Base-by-base conservation (phyloP, 2,888 invertebrate species). In the Macrosiphum euphorbiae region DNA sequence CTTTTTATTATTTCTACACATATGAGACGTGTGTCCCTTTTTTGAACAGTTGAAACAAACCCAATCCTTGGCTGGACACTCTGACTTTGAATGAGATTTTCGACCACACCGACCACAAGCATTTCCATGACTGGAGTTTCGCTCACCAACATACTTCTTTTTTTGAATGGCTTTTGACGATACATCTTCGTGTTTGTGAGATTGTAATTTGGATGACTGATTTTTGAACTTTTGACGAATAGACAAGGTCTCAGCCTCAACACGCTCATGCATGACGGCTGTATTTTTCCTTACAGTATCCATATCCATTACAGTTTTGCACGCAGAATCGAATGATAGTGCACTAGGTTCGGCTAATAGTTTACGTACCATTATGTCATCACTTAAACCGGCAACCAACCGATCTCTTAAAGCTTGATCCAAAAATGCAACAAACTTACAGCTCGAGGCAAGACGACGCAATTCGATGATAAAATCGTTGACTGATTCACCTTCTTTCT, bases 321-420 rank as follows among this genome's bases (percentile, higher is more conserved):
- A 87, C 8, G 87, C 87, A 3, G 87, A 87, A 5, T 50, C 47
- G 28, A 50, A 50, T 28, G 10, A 67, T 67, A 67, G 26, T 67
- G 28, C n/a, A n/a, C 11, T 67, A 67, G 67, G 28, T 67, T 67
- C n/a, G 11, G 67, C 67, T 67, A 67, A 67, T 26, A n/a, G 67
- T 67, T 67, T 67, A 67, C 67, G 67, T 67, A 67, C 67, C 67
- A 67, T 67, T 11, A 67, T 28, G 11, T 67, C 67, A 67, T 67
- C 67, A 67, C 67, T 67, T 67, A 67, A 44, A 41, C 94, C 94
- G 50, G 88, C 88, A 26, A 94, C 92, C 44, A 94, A 91, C 85
- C 91, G 92, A 90, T 94, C 94, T 47, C 94, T 58, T 52, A 94
- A 93, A 35, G 94, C 94, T 55, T 94, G 85, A 55, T 94, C 86